Base-by-base conservation (phyloP, 2,113 vertebrate species). In the Gadus chalcogrammus region DNA sequence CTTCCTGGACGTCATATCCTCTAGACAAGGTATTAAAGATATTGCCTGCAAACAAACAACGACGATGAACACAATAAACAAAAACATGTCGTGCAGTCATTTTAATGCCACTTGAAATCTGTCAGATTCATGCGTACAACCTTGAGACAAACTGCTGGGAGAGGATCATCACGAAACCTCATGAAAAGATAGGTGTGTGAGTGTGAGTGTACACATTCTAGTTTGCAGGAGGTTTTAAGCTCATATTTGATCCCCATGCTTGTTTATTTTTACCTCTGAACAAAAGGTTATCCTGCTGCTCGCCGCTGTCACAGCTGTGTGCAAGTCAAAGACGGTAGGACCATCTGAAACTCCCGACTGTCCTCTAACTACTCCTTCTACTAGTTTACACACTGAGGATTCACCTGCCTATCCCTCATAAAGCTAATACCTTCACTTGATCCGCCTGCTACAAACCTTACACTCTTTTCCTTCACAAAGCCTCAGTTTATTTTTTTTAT, bases 101-200 rank as follows among this genome's bases (percentile, higher is more conserved):
- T 67, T 65, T 16, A 35, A 48, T 8, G 3, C 0, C 12, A 0
- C 73, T 16, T 86, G 24, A 65, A 20, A 4, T 79, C 2, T 65
- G 48, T 78, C 74, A 99, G 97, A 97, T 99, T 87, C 95, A 98
- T 0, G 95, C 96, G 0, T 99, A 99, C 88, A 99, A 99, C 85
- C 88, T 99, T 75, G 97, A 99, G 90, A 98, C 95, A 22, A 99
- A 98, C 86, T 95, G 93, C 53, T 99, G 97, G 97, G 97, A 99
- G 76, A 95, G 97, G 87, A 97, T 98, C 1, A 70, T 91, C 70
- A 98, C 96, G 0, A 97, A 94, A 84, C 95, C 96, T 15, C 94
- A 98, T 64, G 94, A 93, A 79, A 96, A 95, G 93, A 91, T 97
- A 75, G 97, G 97, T 97, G 89, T 85, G 66, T 61, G 81, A 20